phyloP scores from a whole-genome alignment of 1,140 invertebrate genomes.

The Venustaconcha ellipsiformis region DNA sequence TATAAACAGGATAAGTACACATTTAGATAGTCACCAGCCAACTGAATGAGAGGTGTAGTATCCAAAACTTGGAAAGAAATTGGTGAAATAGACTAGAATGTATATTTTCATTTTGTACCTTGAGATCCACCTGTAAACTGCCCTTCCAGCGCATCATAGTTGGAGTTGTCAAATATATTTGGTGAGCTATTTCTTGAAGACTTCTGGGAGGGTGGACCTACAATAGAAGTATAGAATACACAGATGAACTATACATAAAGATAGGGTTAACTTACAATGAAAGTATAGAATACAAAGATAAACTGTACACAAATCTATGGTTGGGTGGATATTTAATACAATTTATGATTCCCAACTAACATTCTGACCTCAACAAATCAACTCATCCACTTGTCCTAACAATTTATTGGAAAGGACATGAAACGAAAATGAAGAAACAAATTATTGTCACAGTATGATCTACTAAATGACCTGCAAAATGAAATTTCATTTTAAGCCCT shows the following conservation, averaged over 20 bases:
- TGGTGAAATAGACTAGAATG: constrained; percentile 17
- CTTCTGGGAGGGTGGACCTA: constrained; percentile 67
- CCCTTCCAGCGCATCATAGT: constrained; percentile 70
- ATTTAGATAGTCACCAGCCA: neutral
- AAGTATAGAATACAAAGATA: constrained; percentile 6
- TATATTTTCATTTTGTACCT: constrained; percentile 9
- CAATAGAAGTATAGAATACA: constrained; percentile 21
- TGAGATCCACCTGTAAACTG: constrained; percentile 54
- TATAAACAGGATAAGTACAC: neutral
- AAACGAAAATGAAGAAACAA: too few species aligned
- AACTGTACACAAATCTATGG: too few species aligned
- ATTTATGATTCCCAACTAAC: too few species aligned
- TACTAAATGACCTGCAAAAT: too few species aligned
- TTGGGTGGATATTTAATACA: too few species aligned
- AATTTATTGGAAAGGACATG: too few species aligned
- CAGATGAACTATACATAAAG: neutral
- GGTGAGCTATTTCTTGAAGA: constrained; percentile 69
- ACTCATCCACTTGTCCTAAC: too few species aligned
- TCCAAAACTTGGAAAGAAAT: constrained; percentile 7
- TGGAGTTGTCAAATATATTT: constrained; percentile 49
- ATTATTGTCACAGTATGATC: too few species aligned
- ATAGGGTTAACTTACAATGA: constrained; percentile 42
- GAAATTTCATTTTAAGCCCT: too few species aligned
- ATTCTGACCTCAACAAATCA: too few species aligned
- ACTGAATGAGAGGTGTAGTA: neutral